Conservation (phyloP, 2,888 invertebrate genomes). For the Eupelmus urozonus region DNA sequence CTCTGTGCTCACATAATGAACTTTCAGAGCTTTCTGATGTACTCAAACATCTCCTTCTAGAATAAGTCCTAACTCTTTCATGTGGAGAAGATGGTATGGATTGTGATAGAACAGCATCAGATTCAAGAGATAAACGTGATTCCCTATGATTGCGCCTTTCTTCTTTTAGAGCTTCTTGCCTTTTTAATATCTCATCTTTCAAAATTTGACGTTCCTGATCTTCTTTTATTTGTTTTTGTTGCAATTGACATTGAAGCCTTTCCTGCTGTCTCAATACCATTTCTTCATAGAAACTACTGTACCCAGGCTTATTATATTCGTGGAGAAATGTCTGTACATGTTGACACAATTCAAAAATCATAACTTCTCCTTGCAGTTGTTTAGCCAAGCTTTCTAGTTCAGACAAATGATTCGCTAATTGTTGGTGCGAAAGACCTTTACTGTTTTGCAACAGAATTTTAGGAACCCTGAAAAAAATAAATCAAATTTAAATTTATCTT, state of each 20-base stretch:
- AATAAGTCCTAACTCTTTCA: conserved; percentile 70
- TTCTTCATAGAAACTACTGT: conserved; percentile 92
- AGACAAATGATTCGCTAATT: conserved; percentile 81
- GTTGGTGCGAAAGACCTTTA: conserved; percentile 88
- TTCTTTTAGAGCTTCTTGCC: conserved; percentile 87
- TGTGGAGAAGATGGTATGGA: conserved; percentile 73
- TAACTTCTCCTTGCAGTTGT: conserved; percentile 86
- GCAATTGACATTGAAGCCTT: conserved; percentile 81
- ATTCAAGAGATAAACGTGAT: conserved; percentile 65
- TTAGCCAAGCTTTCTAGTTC: conserved; percentile 82
- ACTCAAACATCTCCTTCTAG: conserved; percentile 77
- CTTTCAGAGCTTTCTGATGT: conserved; percentile 81
- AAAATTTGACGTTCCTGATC: conserved; percentile 78
- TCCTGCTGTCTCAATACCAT: conserved; percentile 88
- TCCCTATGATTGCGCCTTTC: conserved; percentile 81
- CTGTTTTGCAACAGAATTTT: conserved; percentile 84
- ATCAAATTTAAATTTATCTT: neutral
- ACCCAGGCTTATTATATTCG: conserved; percentile 88
- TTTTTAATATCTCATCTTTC: conserved; percentile 83
- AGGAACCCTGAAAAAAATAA: conserved; percentile 81
- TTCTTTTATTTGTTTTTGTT: conserved; percentile 82
- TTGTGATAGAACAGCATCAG: conserved; percentile 63
- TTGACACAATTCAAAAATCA: conserved; percentile 91
- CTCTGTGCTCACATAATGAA: conserved; percentile 80
- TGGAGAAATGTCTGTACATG: conserved; percentile 89